A percentile compares a stretch with the other conserved stretches of the same genome.
These are phyloP conservation scores for Eupeodes latifasciatus DNA, from an alignment of 2,888 invertebrate species.

Conservation along the genomic window DNA sequence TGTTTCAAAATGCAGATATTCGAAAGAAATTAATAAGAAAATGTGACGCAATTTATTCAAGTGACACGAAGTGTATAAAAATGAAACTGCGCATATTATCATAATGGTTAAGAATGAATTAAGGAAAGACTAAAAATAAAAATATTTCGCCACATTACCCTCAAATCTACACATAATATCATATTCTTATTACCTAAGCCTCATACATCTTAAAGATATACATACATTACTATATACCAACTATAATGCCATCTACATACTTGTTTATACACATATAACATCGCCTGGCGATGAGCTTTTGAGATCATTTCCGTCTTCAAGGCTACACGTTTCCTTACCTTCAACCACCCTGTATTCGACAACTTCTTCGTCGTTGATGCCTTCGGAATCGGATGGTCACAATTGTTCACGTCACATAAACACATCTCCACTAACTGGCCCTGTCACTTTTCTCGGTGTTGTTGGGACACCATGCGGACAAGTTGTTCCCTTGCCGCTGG, in stretches of 20 bases:
- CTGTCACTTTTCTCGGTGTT: conserved; percentile 82
- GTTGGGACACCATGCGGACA: conserved; percentile 84
- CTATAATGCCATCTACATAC: conserved; percentile 20
- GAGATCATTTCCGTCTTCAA: conserved; percentile 77
- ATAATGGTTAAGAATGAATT: not conserved
- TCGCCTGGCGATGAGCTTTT: conserved; percentile 83
- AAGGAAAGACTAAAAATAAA: not conserved
- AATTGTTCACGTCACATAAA: conserved; percentile 90
- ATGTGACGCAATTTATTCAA: not conserved
- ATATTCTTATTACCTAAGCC: conserved; percentile 28
- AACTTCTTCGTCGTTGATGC: conserved; percentile 45
- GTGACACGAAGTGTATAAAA: conserved; percentile 21
- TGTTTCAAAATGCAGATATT: not conserved
- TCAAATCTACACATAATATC: conserved; percentile 16
- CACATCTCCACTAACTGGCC: conserved; percentile 87
- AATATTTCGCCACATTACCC: conserved; percentile 1
- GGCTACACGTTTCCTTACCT: conserved; percentile 76
- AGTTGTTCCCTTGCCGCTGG: conserved; percentile 80
- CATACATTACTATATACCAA: conserved; percentile 3
- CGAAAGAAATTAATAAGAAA: not conserved
- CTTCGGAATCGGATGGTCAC: conserved; percentile 80
- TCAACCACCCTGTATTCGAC: conserved; percentile 77
- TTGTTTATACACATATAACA: conserved; percentile 82
- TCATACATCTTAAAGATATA: conserved; percentile 47
- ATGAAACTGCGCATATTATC: conserved; percentile 8